Conservation (phyloP, 2,797 vertebrate genomes). For the Uromys caudimaculatus region DNA sequence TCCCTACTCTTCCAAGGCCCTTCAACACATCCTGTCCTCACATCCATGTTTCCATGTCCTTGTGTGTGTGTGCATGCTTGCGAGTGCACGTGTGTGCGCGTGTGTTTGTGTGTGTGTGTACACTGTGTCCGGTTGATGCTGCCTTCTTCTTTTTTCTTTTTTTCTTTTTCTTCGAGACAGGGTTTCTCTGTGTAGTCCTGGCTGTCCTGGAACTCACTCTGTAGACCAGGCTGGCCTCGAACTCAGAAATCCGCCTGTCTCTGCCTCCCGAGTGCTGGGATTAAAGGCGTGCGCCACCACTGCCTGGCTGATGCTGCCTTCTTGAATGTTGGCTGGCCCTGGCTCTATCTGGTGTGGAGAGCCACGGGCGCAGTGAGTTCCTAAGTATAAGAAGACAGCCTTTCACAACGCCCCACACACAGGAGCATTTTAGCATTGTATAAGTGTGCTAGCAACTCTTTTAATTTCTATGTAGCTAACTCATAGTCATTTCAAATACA, state of each 20-base stretch:
- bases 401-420: neutral
- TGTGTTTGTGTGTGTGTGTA: neutral
- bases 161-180: no score
- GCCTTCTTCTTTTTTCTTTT: no score
- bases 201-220: no score
- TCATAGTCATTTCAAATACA: slow-evolving; percentile 67
- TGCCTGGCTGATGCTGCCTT: neutral
- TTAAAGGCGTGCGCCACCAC: no score
- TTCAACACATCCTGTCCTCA: neutral
- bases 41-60: neutral
- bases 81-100: neutral
- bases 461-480: slow-evolving; percentile 50
- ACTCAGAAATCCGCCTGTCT: no score
- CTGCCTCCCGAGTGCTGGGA: no score
- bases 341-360: neutral
- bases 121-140: neutral
- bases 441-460: slow-evolving; percentile 33
- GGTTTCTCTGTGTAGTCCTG: no score
- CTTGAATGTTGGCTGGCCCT: neutral
- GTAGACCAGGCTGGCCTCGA: no score
- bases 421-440: neutral
- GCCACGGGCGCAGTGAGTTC: neutral
- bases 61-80: no score
- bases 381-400: neutral
- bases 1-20: neutral